Evolutionary conservation across 2,113 vertebrate genomes (phyloP), one percentile per base, ranked within the genome.

Genomic region (Columbina picui): DNA sequence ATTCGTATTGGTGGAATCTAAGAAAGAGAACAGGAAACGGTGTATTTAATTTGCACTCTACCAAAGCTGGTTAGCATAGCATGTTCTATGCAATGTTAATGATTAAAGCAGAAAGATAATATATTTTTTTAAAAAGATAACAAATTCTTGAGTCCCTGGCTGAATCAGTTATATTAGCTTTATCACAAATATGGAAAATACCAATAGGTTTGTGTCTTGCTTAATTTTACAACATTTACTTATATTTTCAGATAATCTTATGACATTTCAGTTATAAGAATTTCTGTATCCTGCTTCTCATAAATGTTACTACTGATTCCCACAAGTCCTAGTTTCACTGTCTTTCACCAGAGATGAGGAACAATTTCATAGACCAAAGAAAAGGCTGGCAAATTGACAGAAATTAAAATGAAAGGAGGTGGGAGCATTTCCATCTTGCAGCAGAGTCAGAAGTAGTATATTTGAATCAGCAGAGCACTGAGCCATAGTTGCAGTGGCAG

Each of bases 61-160:
- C 49, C 38, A 76, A 71, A 87, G 45, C 27, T 91, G 70, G 89
- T 92, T 91, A 79, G 36, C 84, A 76, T 87, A 93, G 29, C 67
- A 76, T 91, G 50, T 61, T 75, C 49, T 76, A 17, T 41, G 50
- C 29, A 81, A n/a, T 32, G 23, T 4, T 87, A 89, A 93, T 76
- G 61, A 71, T 77, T 93, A 89, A 73, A 91, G 25, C 74, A 91
- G 87, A 89, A 79, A 78, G 32, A 53, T 2, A 87, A 43, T 68
- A 52, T 16, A 3, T 36, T 63, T 56, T 63, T 30, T 5, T 2
- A 32, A 52, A 68, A 74, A 74, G 8, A 29, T 17, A 32, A 47
- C 27, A 71, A 67, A 89, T 36, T 87, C 56, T 61, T 84, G 19
- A 91, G 18, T 90, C 41, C 14, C 27, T 73, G 25, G 26, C 13